Base-by-base conservation (phyloP, 2,113 vertebrate species). In the Cynoglossus semilaevis region DNA sequence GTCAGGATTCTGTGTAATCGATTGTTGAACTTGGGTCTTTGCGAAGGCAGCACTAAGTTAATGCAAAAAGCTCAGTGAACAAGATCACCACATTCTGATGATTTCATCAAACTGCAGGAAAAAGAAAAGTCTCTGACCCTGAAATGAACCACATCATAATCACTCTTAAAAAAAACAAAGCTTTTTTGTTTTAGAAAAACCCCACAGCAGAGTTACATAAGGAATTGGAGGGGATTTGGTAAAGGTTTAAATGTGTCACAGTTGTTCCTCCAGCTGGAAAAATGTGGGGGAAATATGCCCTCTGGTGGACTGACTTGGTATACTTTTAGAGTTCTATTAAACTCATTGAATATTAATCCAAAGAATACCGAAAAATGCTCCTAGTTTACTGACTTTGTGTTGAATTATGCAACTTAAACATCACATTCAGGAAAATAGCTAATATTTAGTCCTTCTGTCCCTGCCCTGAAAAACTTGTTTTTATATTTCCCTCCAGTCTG, bases 401-500 rank as follows among this genome's bases (percentile, higher is more conserved):
- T n/a, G n/a, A n/a, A n/a, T n/a, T n/a, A n/a, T n/a, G n/a, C n/a
- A n/a, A n/a, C n/a, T n/a, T n/a, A n/a, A n/a, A n/a, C n/a, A n/a
- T n/a, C n/a, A n/a, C n/a, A n/a, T n/a, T n/a, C n/a, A n/a, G n/a
- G n/a, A n/a, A n/a, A n/a, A n/a, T n/a, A n/a, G n/a, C n/a, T n/a
- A n/a, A n/a, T n/a, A n/a, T n/a, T n/a, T n/a, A n/a, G n/a, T n/a
- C n/a, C n/a, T n/a, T n/a, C n/a, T n/a, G n/a, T n/a, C n/a, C n/a
- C n/a, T n/a, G n/a, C n/a, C n/a, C n/a, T n/a, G n/a, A n/a, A n/a
- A n/a, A n/a, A n/a, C n/a, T n/a, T n/a, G n/a, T n/a, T n/a, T 29
- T 29, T 4, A 41, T 8, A 18, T 43, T 0, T 12, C 44, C 38
- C 2, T 68, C 83, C 98, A 51, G 97, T 69, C 93, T 98, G 42